Evolutionary conservation across 92 coral and sea anemone genomes (phyloP), one percentile per base, ranked within the genome.

Genomic region (Isaurus tuberculatus): DNA sequence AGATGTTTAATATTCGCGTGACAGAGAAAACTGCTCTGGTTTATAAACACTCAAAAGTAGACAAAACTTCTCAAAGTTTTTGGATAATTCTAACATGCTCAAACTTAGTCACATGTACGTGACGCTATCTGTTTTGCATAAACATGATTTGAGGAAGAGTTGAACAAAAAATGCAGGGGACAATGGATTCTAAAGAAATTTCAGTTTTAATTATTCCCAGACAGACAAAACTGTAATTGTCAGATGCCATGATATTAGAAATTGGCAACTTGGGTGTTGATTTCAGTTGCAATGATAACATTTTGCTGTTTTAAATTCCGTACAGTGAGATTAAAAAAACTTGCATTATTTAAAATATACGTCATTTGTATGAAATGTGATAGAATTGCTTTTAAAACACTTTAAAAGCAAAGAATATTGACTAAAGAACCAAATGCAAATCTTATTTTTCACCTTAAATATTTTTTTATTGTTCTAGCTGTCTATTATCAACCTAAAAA

Each of bases 1-100:
- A 23, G 58, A 69, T 77, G 82, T 77, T 77, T 77, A 23, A 55
- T 58, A 77, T 77, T 58, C 67, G 82, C 82, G 82, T 77, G 82
- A 77, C 82, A 58, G 28, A 77, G 15, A 42, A 29, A 25, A 17
- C 80, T 49, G 31, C 79, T 14, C 63, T 17, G 43, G 25, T 33
- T 69, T 23, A 17, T 29, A 9, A 68, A 69, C 44, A 28, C 49
- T 34, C 43, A 69, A 69, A 34, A 22, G 25, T 34, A 34, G 23
- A 69, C 48, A 37, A 32, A 69, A 69, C 73, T 69, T 69, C 14
- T 34, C 49, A 19, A 69, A 69, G 16, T 69, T 69, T 69, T 34
- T 23, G n/a, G 33, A 25, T 25, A 22, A 15, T 30, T 31, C 46
- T 69, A 65, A 27, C 33, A 65, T 69, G 28, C 44, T 69, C 73